These are phyloP conservation scores for Plutomurus gul DNA, from an alignment of 1,140 invertebrate genomes.

Conservation along the genomic window DNA sequence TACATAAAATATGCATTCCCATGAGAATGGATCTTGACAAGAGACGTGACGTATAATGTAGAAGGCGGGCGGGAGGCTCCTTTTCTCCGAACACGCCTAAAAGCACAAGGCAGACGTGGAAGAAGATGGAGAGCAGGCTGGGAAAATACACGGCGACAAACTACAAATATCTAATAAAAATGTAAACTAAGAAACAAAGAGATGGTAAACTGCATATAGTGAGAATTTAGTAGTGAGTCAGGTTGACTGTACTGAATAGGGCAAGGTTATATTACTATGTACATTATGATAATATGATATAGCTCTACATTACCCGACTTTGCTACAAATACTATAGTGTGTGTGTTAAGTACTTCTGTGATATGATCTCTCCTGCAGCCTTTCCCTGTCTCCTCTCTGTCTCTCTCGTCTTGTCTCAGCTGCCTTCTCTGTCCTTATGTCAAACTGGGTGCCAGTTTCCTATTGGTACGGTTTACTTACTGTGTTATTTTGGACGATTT, in stretches of 20 bases:
- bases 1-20: slow-evolving; percentile 22
- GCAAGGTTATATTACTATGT: neutral
- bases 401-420: neutral
- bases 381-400: neutral
- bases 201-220: neutral
- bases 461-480: no score
- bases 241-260: neutral
- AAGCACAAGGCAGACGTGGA: neutral
- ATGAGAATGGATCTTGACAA: neutral
- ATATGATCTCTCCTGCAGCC: slow-evolving; percentile 1
- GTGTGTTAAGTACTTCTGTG: slow-evolving; percentile 3
- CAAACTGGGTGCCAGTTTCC: no score
- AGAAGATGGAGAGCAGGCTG: neutral
- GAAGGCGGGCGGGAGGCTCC: neutral
- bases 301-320: no score
- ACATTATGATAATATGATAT: no score
- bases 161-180: neutral
- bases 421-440: no score
- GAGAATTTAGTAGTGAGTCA: neutral
- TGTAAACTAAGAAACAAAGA: neutral
- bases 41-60: no score
- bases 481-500: no score
- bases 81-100: neutral
- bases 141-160: neutral
- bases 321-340: no score